Conservation (phyloP, 2,797 vertebrate species). For the Sebastes umbrosus region DNA sequence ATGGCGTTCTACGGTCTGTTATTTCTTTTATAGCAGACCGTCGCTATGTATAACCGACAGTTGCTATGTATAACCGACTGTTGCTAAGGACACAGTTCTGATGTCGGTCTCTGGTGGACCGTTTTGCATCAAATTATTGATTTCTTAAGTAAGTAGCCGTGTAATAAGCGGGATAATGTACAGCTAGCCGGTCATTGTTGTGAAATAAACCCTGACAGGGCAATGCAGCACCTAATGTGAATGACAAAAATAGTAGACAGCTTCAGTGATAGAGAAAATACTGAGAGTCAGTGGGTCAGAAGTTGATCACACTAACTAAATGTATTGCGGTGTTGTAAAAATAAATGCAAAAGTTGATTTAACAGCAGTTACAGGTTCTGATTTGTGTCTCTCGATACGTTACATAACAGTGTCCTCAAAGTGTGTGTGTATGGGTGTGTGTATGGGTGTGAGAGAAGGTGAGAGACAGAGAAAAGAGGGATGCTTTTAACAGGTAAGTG, state of each 20-base stretch:
- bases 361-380: background rate
- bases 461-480: conserved; percentile 1
- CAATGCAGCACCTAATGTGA: background rate
- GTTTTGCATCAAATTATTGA: too few relatives aligned
- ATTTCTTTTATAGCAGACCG: too few relatives aligned
- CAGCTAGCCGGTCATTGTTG: too few relatives aligned
- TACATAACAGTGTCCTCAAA: background rate
- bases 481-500: conserved; percentile 43
- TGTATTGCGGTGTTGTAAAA: background rate
- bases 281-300: background rate
- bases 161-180: too few relatives aligned
- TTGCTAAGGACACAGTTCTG: too few relatives aligned
- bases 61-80: too few relatives aligned
- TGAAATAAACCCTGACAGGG: too few relatives aligned
- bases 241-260: background rate
- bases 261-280: background rate
- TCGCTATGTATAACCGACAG: too few relatives aligned
- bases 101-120: too few relatives aligned
- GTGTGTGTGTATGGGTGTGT: background rate
- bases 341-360: background rate
- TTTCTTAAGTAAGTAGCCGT: too few relatives aligned
- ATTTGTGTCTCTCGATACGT: background rate
- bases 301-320: background rate
- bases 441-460: background rate
- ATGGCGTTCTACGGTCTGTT: too few relatives aligned